Conservation (phyloP, 2,797 vertebrate genomes). For the Eidolon dupreanum region DNA sequence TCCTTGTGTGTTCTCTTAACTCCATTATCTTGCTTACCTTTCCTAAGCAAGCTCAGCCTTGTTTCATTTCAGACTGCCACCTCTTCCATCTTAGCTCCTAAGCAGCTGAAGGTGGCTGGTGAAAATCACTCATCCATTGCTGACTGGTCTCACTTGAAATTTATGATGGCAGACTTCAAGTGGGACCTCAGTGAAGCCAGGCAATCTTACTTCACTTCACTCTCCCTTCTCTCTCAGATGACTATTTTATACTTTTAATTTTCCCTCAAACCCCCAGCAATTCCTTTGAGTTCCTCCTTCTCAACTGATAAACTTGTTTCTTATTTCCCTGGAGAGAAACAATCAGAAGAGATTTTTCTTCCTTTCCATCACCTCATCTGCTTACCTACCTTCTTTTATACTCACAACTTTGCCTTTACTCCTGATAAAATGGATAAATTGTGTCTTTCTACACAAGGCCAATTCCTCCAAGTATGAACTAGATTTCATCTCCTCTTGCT, state of each 20-base stretch:
- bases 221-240: background rate
- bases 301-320: background rate
- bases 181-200: background rate
- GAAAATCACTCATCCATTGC: slow-evolving; percentile 29
- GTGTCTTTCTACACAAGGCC: background rate
- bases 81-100: slow-evolving; percentile 2
- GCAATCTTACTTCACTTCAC: background rate
- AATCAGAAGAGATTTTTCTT: background rate
- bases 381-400: background rate
- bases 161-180: background rate
- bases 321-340: background rate
- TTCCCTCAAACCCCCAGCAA: background rate
- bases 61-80: background rate
- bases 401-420: background rate
- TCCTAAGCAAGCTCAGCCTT: slow-evolving; percentile 31
- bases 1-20: background rate
- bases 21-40: slow-evolving; percentile 27
- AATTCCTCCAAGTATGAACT: background rate
- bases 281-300: background rate
- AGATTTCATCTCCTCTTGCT: background rate
- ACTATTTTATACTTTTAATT: background rate
- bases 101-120: slow-evolving; percentile 17
- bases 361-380: background rate
- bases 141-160: slow-evolving; percentile 51
- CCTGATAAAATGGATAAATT: background rate